Evolutionary conservation across 2,797 vertebrate genomes (phyloP).

Genomic region (Rachycentron canadum): DNA sequence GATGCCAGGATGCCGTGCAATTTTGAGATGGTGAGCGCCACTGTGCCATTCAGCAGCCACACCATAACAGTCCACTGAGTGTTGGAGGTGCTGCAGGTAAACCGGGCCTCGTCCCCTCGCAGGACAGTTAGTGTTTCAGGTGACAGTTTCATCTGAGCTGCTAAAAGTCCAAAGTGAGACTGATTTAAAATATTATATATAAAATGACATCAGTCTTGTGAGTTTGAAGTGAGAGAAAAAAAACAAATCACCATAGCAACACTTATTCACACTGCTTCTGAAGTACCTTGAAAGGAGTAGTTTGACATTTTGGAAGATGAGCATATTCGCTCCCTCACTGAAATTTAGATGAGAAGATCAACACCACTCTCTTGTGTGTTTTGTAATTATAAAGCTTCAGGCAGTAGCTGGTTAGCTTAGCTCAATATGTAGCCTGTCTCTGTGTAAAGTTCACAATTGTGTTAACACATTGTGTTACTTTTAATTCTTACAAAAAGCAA

Average conservation of each 20-base stretch:
- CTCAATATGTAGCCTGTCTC: not conserved
- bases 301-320: not conserved
- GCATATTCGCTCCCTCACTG: not conserved
- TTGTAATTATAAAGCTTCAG: not conserved
- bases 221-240: not conserved
- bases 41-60: conserved; percentile 63
- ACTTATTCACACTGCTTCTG: not conserved
- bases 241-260: not conserved
- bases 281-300: not conserved
- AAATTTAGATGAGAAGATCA: too few relatives aligned
- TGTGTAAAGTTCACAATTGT: too few relatives aligned
- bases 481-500: too few relatives aligned
- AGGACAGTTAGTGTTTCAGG: conserved; percentile 65
- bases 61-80: conserved; percentile 73
- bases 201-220: not conserved
- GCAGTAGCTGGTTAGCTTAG: not conserved
- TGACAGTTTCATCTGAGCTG: conserved; percentile 53
- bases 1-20: conserved; percentile 41
- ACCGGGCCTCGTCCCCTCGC: conserved; percentile 61
- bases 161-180: conserved; percentile 1
- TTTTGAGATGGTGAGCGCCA: conserved; percentile 63
- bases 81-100: conserved; percentile 68
- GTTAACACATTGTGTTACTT: too few relatives aligned
- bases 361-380: not conserved
- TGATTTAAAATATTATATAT: not conserved